These are phyloP conservation scores for Otis tarda DNA, from an alignment of 2,113 vertebrate species.

Conservation along the genomic window DNA sequence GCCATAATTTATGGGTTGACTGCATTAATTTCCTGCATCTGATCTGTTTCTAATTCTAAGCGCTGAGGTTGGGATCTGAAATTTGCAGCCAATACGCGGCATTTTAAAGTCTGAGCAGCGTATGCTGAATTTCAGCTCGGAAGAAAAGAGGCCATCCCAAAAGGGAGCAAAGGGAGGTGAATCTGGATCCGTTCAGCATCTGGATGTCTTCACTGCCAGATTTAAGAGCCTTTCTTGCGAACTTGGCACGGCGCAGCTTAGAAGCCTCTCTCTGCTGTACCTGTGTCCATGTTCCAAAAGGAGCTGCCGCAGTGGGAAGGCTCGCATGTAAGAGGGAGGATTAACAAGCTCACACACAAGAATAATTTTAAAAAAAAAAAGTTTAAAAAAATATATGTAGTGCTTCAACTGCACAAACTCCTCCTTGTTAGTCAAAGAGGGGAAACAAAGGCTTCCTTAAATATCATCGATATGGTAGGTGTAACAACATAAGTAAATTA, in stretches of 20 bases:
- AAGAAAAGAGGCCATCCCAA: neutral
- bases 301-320: neutral
- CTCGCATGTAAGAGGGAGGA: neutral
- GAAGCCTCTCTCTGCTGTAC: neutral
- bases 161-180: neutral
- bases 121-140: neutral
- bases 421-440: constrained; percentile 43
- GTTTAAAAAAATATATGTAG: neutral
- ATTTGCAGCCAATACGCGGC: neutral
- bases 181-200: neutral
- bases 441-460: constrained; percentile 69
- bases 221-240: neutral
- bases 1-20: constrained; percentile 64
- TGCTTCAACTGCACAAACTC: constrained; percentile 43
- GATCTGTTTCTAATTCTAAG: constrained; percentile 52
- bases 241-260: neutral
- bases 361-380: neutral
- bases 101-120: neutral
- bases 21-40: constrained; percentile 58
- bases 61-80: constrained; percentile 32
- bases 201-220: neutral
- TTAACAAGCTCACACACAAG: neutral
- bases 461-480: constrained; percentile 28
- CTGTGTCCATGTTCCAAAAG: neutral
- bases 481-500: constrained; percentile 61